These are phyloP conservation scores for Helicoverpa armigera DNA, from an alignment of 1,140 invertebrate species.

Conservation along the genomic window DNA sequence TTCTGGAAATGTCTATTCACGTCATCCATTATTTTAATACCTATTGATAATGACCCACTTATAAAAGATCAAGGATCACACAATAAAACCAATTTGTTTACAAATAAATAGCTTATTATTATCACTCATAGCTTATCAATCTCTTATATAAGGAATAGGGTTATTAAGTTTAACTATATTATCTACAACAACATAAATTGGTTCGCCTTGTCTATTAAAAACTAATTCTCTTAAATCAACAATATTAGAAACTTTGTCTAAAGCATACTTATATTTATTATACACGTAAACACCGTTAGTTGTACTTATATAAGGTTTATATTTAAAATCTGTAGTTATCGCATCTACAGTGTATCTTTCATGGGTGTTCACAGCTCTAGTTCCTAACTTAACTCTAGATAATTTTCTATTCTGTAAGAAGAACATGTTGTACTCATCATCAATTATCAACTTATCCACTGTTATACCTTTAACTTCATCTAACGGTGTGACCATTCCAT, in stretches of 20 bases:
- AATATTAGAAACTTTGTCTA: conserved; percentile 73
- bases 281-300: conserved; percentile 72
- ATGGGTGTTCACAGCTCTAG: conserved; percentile 69
- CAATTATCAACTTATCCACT: conserved; percentile 71
- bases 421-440: conserved; percentile 76
- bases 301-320: conserved; percentile 67
- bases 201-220: conserved; percentile 70
- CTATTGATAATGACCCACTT: neutral
- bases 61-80: neutral
- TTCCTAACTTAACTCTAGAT: conserved; percentile 72
- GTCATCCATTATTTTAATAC: too few species aligned
- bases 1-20: too few species aligned
- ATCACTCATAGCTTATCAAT: neutral
- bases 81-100: conserved; percentile 16
- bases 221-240: conserved; percentile 66
- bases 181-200: conserved; percentile 73
- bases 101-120: conserved; percentile 24
- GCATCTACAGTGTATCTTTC: conserved; percentile 62
- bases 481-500: conserved; percentile 61
- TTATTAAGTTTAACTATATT: conserved; percentile 71
- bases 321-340: conserved; percentile 68
- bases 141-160: conserved; percentile 36
- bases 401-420: conserved; percentile 68
- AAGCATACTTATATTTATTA: conserved; percentile 78
- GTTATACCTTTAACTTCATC: conserved; percentile 61